Base-by-base conservation (phyloP, 2,888 invertebrate species). In the Pogonocherus hispidulus region DNA sequence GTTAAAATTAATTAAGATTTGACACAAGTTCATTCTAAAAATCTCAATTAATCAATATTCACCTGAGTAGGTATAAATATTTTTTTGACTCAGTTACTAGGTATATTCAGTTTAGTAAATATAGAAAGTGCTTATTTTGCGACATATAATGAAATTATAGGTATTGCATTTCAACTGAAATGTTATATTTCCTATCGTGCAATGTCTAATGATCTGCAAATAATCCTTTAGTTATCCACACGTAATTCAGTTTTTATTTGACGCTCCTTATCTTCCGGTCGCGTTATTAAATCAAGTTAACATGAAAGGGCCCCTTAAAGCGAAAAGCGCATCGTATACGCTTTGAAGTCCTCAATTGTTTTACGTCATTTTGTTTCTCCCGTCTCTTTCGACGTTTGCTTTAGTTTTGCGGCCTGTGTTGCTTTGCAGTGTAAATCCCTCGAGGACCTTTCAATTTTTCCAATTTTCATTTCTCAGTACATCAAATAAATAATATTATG, bases 151-250 rank as follows among this genome's bases (percentile, higher is more conserved):
- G n/a, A n/a, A n/a, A n/a, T n/a, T n/a, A n/a, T n/a, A n/a, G n/a
- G n/a, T n/a, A n/a, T n/a, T n/a, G n/a, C n/a, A n/a, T n/a, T n/a
- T n/a, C n/a, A n/a, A n/a, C n/a, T n/a, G n/a, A n/a, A n/a, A n/a
- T n/a, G n/a, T n/a, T n/a, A n/a, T n/a, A n/a, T n/a, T n/a, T n/a
- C n/a, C n/a, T n/a, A n/a, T n/a, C n/a, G n/a, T n/a, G 20, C 4
- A 20, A 11, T 9, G 2, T 49, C 49, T 41, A 84, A 82, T 54
- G 44, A 44, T 11, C 9, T 63, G 52, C 23, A 52, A 52, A 52
- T 27, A 52, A 16, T 52, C 14, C 51, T 49, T 20, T 49, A n/a
- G 51, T 27, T 52, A 23, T 14, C 23, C 23, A 14, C 27, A 23
- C 49, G n/a, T 52, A 27, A 27, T 37, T n/a, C 37, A 11, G 27